Percentiles rank a stretch among this genome's conserved stretches.
Evolutionary conservation across 2,113 vertebrate species (phyloP).

Genomic region (Morone chrysops): DNA sequence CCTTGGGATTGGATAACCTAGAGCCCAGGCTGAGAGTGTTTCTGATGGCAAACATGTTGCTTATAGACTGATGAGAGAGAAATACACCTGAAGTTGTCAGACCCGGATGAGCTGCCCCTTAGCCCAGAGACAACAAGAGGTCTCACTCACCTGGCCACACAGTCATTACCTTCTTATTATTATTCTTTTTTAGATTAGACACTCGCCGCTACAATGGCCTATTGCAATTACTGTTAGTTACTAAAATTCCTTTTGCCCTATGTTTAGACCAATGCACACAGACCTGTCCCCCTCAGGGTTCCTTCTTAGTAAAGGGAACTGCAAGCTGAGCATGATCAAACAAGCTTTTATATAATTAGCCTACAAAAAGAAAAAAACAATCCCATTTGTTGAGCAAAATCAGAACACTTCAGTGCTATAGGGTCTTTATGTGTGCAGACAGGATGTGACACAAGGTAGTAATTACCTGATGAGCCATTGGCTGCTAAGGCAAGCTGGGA

Average conservation of each 20-base stretch:
- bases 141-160: too few species aligned
- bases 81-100: too few species aligned
- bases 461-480: conserved; percentile 18
- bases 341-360: conserved; percentile 30
- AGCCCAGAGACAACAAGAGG: too few species aligned
- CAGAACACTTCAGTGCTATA: conserved; percentile 13
- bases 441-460: conserved; percentile 4
- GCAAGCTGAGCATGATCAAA: conserved; percentile 22
- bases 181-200: too few species aligned
- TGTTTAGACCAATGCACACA: background rate
- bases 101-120: too few species aligned
- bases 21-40: too few species aligned
- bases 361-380: background rate
- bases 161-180: too few species aligned
- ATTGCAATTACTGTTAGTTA: too few species aligned
- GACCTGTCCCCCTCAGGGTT: background rate
- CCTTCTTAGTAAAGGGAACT: background rate
- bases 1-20: background rate
- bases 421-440: conserved; percentile 1
- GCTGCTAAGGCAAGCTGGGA: background rate
- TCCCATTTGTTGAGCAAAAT: conserved; percentile 6
- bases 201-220: too few species aligned
- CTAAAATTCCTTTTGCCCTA: too few species aligned
- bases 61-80: too few species aligned
- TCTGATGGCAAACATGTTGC: too few species aligned